phyloP scores from a whole-genome alignment of 2,113 vertebrate genomes.

The Heterochromis multidens region DNA sequence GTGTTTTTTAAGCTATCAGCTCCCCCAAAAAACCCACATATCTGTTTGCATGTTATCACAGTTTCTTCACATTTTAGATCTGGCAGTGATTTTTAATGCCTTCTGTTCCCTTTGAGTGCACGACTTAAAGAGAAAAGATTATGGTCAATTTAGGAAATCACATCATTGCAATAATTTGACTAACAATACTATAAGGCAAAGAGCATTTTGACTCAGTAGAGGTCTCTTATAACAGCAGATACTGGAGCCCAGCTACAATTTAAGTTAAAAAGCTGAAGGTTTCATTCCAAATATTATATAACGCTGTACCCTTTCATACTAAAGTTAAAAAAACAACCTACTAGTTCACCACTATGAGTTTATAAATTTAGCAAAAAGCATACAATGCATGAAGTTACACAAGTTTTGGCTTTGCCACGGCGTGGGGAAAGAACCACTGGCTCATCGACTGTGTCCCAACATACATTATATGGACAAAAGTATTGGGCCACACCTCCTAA shows the following conservation, averaged over 20 bases:
- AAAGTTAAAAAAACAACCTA: not conserved
- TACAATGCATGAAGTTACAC: not conserved
- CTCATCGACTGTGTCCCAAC: not conserved
- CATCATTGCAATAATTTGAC: not conserved
- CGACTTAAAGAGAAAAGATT: not conserved
- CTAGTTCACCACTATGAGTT: not conserved
- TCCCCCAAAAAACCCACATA: not conserved
- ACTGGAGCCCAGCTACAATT: not conserved
- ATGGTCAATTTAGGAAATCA: not conserved
- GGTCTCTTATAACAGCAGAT: not conserved
- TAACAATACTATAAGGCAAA: constrained; percentile 22
- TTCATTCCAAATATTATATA: constrained; percentile 6
- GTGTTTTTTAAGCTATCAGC: not conserved
- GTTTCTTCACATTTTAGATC: constrained; percentile 10
- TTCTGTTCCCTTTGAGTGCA: not conserved
- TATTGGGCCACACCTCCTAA: not conserved
- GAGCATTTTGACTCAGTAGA: not conserved
- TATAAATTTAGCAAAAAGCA: not conserved
- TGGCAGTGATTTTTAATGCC: constrained; percentile 35
- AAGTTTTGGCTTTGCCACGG: not conserved
- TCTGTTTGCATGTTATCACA: not conserved
- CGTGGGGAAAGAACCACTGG: not conserved
- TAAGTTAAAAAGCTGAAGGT: not conserved
- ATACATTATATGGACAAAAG: not conserved
- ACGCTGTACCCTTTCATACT: not conserved